Conservation (phyloP, 2,113 vertebrate species). For the Clarias magur region DNA sequence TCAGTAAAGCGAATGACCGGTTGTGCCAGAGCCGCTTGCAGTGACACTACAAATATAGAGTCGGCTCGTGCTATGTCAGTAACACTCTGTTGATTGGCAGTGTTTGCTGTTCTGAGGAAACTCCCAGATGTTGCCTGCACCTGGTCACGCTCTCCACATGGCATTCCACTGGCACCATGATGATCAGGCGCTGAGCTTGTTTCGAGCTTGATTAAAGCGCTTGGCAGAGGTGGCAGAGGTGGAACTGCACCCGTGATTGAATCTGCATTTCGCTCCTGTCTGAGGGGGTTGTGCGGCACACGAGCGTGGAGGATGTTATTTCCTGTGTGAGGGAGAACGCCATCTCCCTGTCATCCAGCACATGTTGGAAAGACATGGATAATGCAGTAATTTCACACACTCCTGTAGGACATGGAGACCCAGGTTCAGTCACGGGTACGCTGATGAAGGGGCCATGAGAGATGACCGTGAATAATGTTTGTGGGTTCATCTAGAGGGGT, state of each 20-base stretch:
- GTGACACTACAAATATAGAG: neutral
- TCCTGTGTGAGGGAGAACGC: neutral
- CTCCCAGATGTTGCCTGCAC: conserved; percentile 41
- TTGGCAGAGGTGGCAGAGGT: conserved; percentile 43
- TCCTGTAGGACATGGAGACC: conserved; percentile 9
- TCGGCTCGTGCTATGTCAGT: neutral
- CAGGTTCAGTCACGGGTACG: neutral
- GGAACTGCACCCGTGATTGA: conserved; percentile 36
- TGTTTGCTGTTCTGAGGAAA: conserved; percentile 13
- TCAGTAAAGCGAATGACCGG: neutral
- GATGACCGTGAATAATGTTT: neutral
- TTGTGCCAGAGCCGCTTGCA: neutral
- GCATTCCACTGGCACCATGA: conserved; percentile 16
- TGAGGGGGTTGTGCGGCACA: neutral
- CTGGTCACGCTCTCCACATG: neutral
- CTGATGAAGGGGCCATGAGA: neutral
- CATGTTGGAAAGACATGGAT: neutral
- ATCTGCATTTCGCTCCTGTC: conserved; percentile 19
- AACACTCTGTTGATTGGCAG: neutral
- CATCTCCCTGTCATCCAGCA: conserved; percentile 13
- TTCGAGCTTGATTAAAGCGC: conserved; percentile 40
- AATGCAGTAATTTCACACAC: neutral
- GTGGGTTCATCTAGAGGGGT: neutral
- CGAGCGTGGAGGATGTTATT: conserved; percentile 4
- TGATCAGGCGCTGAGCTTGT: conserved; percentile 26